These are phyloP conservation scores for Rhagologus leucostigma DNA, from an alignment of 2,113 vertebrate genomes.

Conservation along the genomic window DNA sequence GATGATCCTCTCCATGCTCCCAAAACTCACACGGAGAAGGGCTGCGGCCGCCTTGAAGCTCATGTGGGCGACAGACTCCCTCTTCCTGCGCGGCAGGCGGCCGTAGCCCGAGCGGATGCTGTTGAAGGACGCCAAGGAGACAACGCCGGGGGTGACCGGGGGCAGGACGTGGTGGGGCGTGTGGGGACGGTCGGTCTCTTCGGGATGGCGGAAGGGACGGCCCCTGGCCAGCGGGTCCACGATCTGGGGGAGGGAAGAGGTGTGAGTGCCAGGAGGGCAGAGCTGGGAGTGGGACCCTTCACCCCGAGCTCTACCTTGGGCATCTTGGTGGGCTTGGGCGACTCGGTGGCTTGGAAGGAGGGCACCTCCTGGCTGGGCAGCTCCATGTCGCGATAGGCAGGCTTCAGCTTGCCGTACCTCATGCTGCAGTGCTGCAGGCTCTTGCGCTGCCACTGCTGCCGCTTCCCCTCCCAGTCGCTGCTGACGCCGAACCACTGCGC, in stretches of 20 bases:
- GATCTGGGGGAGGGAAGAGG: constrained; percentile 72
- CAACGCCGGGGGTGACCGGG: constrained; percentile 81
- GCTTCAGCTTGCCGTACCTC: constrained; percentile 90
- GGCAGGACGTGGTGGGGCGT: constrained; percentile 73
- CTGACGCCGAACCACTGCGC: constrained; percentile 95
- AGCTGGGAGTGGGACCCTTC: accelerated
- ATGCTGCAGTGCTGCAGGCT: constrained; percentile 93
- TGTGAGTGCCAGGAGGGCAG: background rate
- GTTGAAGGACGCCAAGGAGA: constrained; percentile 87
- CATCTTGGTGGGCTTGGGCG: constrained; percentile 81
- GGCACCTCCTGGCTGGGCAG: constrained; percentile 80
- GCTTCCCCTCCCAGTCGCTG: constrained; percentile 83
- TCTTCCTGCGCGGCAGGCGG: constrained; percentile 82
- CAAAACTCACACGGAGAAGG: constrained; percentile 78
- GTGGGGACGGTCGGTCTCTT: constrained; percentile 82
- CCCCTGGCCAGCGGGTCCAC: constrained; percentile 91
- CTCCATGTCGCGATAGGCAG: constrained; percentile 86
- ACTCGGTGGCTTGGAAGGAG: constrained; percentile 81
- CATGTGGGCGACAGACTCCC: constrained; percentile 92
- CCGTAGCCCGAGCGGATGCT: constrained; percentile 81
- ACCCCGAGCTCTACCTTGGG: constrained; percentile 78
- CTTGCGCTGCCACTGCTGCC: constrained; percentile 91
- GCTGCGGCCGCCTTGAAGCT: constrained; percentile 90
- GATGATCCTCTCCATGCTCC: accelerated
- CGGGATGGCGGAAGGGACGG: constrained; percentile 85